Evolutionary conservation across 2,113 vertebrate species (phyloP).

Genomic region (Pteruthius melanotis): DNA sequence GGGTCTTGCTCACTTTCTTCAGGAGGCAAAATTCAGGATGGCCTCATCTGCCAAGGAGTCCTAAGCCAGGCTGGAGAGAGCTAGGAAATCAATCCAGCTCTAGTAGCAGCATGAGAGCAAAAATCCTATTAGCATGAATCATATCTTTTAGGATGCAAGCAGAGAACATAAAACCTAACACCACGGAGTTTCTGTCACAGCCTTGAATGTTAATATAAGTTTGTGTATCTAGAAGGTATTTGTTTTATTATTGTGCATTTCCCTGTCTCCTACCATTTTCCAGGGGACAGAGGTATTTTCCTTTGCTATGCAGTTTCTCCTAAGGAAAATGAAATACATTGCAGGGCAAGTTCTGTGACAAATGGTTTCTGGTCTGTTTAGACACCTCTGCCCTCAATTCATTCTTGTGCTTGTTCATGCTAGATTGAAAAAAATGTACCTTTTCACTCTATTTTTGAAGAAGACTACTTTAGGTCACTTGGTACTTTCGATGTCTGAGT

Average conservation of each 20-base stretch:
- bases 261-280: neutral
- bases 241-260: slow-evolving; percentile 4
- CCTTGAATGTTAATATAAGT: neutral
- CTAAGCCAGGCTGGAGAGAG: neutral
- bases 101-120: neutral
- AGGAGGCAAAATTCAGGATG: neutral
- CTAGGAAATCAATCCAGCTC: neutral
- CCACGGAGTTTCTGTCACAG: neutral
- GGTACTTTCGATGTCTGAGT: neutral
- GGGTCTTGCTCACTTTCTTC: neutral
- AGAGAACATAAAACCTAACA: neutral
- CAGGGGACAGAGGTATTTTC: slow-evolving; percentile 20
- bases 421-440: neutral
- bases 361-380: slow-evolving; percentile 48
- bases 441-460: slow-evolving; percentile 28
- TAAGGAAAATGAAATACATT: slow-evolving; percentile 51
- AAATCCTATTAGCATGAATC: neutral
- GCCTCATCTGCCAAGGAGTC: neutral
- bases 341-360: slow-evolving; percentile 15
- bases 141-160: neutral
- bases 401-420: slow-evolving; percentile 35
- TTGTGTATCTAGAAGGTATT: neutral
- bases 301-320: slow-evolving; percentile 37
- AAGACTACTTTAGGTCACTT: neutral
- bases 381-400: slow-evolving; percentile 57